These are phyloP conservation scores for Potorous gilbertii DNA, from an alignment of 2,797 vertebrate genomes.

Conservation along the genomic window DNA sequence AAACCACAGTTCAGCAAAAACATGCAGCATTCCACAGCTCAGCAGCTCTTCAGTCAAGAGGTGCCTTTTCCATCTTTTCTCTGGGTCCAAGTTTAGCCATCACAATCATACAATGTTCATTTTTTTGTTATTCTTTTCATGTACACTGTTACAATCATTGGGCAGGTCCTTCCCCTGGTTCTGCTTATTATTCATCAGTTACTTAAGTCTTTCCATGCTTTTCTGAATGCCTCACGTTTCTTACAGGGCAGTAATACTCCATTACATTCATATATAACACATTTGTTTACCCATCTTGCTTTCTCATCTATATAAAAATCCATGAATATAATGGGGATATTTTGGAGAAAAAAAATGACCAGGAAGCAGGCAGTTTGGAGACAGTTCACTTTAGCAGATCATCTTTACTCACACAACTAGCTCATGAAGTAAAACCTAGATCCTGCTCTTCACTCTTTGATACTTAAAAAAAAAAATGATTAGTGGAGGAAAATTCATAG, in stretches of 20 bases:
- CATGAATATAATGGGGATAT: not conserved
- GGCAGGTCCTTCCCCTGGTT: not conserved
- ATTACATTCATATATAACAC: not conserved
- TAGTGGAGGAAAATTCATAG: not conserved
- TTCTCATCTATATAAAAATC: not conserved
- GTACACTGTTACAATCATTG: not conserved
- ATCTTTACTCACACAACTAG: not conserved
- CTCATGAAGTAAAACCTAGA: not conserved
- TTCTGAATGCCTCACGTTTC: not conserved
- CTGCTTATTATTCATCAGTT: not conserved
- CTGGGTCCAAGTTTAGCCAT: not conserved
- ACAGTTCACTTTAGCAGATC: not conserved
- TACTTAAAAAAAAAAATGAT: not conserved
- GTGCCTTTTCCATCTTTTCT: not conserved
- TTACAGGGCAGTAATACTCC: not conserved
- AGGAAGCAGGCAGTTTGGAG: not conserved
- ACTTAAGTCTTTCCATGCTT: not conserved
- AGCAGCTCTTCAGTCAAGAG: not conserved
- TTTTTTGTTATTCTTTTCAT: not conserved
- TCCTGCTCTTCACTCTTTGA: not conserved
- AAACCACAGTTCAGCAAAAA: not conserved
- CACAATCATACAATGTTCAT: not conserved
- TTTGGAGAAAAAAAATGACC: not conserved
- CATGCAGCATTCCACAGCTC: not conserved
- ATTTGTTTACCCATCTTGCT: not conserved